Percentiles rank a stretch among this genome's conserved stretches.
Evolutionary conservation across 2,113 vertebrate species (phyloP).

Genomic region (Anoura caudifer): DNA sequence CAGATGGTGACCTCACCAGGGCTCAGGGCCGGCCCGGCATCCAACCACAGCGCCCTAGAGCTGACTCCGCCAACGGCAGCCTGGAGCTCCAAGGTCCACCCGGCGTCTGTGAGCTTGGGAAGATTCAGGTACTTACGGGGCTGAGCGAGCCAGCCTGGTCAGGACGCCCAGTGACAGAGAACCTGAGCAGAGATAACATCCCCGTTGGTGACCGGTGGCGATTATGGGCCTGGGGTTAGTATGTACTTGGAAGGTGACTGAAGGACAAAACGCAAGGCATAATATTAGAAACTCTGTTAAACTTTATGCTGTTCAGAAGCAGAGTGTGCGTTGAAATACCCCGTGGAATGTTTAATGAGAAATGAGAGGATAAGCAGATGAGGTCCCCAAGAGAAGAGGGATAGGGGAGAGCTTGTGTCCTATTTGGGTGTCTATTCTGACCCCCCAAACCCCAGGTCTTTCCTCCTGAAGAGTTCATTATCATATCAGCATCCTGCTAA

Average conservation of each 20-base stretch:
- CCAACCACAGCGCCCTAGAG: rapidly evolving
- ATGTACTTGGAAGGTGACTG: neutral
- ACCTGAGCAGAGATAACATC: neutral
- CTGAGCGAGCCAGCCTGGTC: neutral
- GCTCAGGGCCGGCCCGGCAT: rapidly evolving
- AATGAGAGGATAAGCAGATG: neutral
- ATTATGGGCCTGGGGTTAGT: neutral
- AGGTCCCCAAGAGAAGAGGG: neutral
- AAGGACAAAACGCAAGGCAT: neutral
- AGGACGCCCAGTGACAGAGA: neutral
- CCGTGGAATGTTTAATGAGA: neutral
- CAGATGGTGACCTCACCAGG: rapidly evolving
- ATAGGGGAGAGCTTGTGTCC: rapidly evolving
- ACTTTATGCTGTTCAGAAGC: neutral
- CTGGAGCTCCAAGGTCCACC: neutral
- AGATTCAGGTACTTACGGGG: neutral
- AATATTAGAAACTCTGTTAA: neutral
- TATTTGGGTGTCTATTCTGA: neutral
- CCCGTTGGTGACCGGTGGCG: neutral
- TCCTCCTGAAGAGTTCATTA: neutral
- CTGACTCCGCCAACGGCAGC: neutral
- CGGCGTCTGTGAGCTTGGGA: rapidly evolving
- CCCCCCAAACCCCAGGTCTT: neutral
- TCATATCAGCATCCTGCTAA: neutral
- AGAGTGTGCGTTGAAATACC: neutral